phyloP scores from a whole-genome alignment of 1,140 invertebrate species.

The Sycophila sp. region DNA sequence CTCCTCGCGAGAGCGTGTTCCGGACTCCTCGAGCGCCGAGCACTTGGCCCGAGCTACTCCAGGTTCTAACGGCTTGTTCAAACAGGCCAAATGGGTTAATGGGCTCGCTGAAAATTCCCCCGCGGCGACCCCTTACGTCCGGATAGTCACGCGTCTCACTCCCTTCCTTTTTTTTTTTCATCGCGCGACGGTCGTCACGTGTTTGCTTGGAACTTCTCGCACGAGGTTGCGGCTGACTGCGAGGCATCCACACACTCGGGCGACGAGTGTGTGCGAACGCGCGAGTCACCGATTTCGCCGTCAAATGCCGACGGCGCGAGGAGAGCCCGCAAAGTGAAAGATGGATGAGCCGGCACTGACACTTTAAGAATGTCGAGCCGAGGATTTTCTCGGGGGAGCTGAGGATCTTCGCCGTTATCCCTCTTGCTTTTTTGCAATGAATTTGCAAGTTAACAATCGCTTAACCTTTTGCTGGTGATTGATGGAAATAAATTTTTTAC shows the following conservation, averaged over 20 bases:
- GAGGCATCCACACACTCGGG: background rate
- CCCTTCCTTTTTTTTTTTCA: background rate
- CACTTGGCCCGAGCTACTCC: too few species aligned
- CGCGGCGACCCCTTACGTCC: background rate
- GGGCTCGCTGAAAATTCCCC: conserved; percentile 35
- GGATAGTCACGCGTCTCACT: conserved; percentile 31
- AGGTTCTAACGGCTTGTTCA: conserved; percentile 23
- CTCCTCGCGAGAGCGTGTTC: too few species aligned
- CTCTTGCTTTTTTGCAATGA: background rate
- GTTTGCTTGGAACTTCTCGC: conserved; percentile 38
- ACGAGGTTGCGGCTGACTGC: background rate
- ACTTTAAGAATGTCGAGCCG: background rate
- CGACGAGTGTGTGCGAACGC: background rate
- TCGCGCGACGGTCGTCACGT: conserved; percentile 6
- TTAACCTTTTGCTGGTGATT: too few species aligned
- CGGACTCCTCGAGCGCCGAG: too few species aligned
- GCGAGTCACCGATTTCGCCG: background rate
- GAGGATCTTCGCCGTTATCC: background rate
- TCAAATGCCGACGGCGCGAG: background rate
- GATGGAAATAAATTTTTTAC: too few species aligned
- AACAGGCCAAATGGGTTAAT: conserved; percentile 50
- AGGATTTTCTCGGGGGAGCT: too few species aligned
- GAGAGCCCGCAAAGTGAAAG: background rate
- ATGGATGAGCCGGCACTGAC: background rate
- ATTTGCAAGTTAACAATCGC: too few species aligned